Evolutionary conservation across 2,888 invertebrate species (phyloP).

Genomic region (Pachymerium ferrugineum): DNA sequence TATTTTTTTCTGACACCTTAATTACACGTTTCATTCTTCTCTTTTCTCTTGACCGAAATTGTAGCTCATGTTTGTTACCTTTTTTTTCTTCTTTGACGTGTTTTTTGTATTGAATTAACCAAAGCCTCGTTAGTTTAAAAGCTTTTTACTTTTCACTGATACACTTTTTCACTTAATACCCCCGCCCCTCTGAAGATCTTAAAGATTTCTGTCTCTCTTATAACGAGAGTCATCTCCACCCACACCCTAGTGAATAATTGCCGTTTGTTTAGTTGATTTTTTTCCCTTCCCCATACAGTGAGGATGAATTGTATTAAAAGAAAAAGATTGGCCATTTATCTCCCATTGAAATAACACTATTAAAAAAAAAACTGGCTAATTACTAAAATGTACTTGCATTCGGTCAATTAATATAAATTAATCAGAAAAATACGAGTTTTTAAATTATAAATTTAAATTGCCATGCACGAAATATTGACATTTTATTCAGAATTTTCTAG

Average conservation of each 20-base stretch:
- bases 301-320: neutral
- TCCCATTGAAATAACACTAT: neutral
- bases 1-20: neutral
- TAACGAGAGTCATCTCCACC: neutral
- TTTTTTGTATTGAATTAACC: constrained; percentile 2
- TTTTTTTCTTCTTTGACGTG: neutral
- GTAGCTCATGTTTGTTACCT: neutral
- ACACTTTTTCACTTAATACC: neutral
- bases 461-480: too few relatives aligned
- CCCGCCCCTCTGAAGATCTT: neutral
- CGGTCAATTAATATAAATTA: neutral
- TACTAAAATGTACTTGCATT: neutral
- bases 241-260: constrained; percentile 8
- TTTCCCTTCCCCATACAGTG: neutral
- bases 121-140: constrained; percentile 13
- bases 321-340: constrained; percentile 9
- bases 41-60: neutral
- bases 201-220: neutral
- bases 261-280: neutral
- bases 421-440: neutral
- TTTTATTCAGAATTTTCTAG: too few relatives aligned
- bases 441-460: neutral
- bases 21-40: neutral
- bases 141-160: neutral
- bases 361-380: neutral